Evolutionary conservation across 2,797 vertebrate species (phyloP).

Genomic region (Scleropages formosus): DNA sequence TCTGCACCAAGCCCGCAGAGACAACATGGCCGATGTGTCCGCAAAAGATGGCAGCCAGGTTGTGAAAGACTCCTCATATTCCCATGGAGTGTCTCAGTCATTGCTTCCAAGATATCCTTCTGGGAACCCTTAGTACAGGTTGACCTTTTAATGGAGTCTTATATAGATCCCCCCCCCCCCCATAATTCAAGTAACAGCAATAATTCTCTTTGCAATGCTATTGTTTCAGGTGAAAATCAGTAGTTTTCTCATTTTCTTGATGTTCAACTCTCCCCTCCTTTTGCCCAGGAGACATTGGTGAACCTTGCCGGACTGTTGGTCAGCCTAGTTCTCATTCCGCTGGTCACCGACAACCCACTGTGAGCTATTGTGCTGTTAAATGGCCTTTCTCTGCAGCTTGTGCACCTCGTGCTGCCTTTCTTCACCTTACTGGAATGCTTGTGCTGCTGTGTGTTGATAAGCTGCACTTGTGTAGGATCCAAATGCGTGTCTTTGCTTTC

Average conservation of each 20-base stretch:
- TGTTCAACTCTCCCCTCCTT: conserved; percentile 1
- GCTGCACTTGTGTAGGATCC: background rate
- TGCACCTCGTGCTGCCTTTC: too few species aligned
- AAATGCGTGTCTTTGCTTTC: too few species aligned
- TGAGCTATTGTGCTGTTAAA: conserved; percentile 51
- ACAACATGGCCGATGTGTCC: conserved; percentile 93
- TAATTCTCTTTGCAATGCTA: background rate
- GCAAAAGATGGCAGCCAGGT: conserved; percentile 94
- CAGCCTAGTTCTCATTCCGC: conserved; percentile 78
- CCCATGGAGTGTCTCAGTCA: background rate
- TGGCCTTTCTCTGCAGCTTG: background rate
- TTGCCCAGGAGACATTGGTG: conserved; percentile 81
- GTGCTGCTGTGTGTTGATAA: background rate
- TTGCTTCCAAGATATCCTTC: background rate
- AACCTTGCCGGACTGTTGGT: conserved; percentile 80
- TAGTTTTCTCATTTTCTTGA: background rate
- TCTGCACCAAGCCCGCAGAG: conserved; percentile 85
- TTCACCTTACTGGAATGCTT: background rate
- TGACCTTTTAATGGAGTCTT: too few species aligned
- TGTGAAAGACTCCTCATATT: conserved; percentile 7
- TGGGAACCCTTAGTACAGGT: too few species aligned
- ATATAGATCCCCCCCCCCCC: too few species aligned
- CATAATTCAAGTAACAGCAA: background rate
- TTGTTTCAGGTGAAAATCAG: background rate
- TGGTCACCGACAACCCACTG: conserved; percentile 73